These are phyloP conservation scores for Dendrolimus kikuchii DNA, from an alignment of 1,140 invertebrate genomes.

Conservation along the genomic window DNA sequence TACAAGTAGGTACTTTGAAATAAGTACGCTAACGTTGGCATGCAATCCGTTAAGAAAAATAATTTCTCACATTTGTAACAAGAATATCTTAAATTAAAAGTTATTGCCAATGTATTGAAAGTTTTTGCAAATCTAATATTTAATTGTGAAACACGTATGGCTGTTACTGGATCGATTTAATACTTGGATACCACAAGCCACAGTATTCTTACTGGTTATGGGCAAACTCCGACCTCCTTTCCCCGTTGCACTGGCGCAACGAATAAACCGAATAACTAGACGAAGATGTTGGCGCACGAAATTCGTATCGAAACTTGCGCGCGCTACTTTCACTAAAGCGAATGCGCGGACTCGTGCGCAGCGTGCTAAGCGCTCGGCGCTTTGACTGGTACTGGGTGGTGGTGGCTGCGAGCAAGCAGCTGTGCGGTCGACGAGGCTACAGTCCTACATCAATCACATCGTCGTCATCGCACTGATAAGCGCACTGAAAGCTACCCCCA, in stretches of 20 bases:
- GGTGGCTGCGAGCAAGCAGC: conserved; percentile 11
- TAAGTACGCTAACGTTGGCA: too few relatives aligned
- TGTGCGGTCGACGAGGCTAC: conserved; percentile 28
- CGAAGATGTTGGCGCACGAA: conserved; percentile 57
- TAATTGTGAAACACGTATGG: conserved; percentile 44
- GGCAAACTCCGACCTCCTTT: conserved; percentile 63
- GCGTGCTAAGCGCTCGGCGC: conserved; percentile 48
- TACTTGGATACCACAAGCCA: conserved; percentile 37
- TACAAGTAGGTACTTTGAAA: too few relatives aligned
- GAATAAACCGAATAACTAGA: conserved; percentile 64
- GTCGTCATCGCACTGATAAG: conserved; percentile 30
- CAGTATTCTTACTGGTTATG: conserved; percentile 44
- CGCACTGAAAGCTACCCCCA: conserved; percentile 41
- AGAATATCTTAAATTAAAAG: too few relatives aligned
- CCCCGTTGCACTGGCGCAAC: conserved; percentile 66
- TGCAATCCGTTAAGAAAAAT: too few relatives aligned
- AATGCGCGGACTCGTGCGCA: conserved; percentile 31
- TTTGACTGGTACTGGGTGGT: conserved; percentile 44
- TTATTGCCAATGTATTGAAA: too few relatives aligned
- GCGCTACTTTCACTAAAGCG: conserved; percentile 58
- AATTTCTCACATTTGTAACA: too few relatives aligned
- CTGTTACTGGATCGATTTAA: conserved; percentile 22
- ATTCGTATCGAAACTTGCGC: conserved; percentile 56
- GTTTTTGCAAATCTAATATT: too few relatives aligned
- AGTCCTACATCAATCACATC: conserved; percentile 19